Base-by-base conservation (phyloP, 1,140 invertebrate genomes). In the Neomicropteryx cornuta region DNA sequence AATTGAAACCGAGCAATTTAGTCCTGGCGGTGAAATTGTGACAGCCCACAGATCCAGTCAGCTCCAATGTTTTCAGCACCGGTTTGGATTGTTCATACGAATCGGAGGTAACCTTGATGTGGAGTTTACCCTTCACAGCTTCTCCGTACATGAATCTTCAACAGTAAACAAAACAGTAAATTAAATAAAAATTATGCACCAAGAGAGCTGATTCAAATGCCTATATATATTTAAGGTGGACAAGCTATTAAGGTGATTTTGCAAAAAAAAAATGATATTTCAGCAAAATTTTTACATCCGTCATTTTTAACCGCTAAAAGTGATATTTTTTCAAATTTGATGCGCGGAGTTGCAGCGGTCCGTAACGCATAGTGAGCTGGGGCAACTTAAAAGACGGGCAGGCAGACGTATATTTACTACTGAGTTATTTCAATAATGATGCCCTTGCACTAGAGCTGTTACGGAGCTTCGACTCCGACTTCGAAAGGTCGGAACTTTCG, bases 81-180 rank as follows among this genome's bases (percentile, higher is more conserved):
- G 39, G 18, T 10, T 38, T 22, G 17, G 43, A 43, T 2, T 40
- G 38, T n/a, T 47, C 46, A 17, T 42, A 42, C 20, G 34, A 29
- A 0, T 50, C 51, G 0, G 54, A 56, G 0, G 56, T 55, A 0
- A 56, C 55, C 0, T 59, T 49, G 6, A 62, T 51, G 1, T 59
- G 53, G 40, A 68, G 46, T 55, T 56, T 62, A 3, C 81, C 81
- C 39, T 77, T 70, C 4, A 83, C 80, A 2, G 78, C 77, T 50
- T 83, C 79, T 4, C 79, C 78, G 55, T 82, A 83, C 3, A 78
- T 81, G 43, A 84, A 83, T 38, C 80, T 82, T 40, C 0, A 29
- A 30, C 10, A 22, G 31, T 16, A 29, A 8, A 13, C 14, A 27
- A 6, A 28, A 5, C 20, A 19, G 18, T 30, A 30, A 34, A 20